phyloP scores from a whole-genome alignment of 37 sponge, comb jelly and placozoan genomes.

The Ephydatia muelleri region DNA sequence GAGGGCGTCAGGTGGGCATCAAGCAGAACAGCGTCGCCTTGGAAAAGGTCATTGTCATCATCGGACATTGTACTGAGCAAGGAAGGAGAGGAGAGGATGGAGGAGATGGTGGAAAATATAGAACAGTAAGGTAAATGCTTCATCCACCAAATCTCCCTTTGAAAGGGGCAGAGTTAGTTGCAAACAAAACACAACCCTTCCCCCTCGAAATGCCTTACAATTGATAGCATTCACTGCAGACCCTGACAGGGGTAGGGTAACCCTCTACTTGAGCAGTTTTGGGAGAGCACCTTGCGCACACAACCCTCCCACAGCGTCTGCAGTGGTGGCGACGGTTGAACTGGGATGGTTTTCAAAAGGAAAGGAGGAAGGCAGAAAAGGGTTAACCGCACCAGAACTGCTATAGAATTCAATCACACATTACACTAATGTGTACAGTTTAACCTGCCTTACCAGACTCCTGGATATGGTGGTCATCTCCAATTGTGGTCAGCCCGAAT shows the following conservation, averaged over 20 bases:
- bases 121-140: neutral
- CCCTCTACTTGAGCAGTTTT: conserved; percentile 42
- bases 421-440: neutral
- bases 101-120: neutral
- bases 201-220: neutral
- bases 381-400: neutral
- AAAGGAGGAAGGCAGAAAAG: neutral
- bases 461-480: neutral
- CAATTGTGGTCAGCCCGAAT: no score
- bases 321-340: conserved; percentile 92
- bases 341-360: conserved; percentile 25
- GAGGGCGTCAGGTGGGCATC: neutral
- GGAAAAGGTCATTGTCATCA: no score
- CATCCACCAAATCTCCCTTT: neutral
- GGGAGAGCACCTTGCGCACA: conserved; percentile 82
- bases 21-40: no score
- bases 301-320: conserved; percentile 89
- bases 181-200: no score
- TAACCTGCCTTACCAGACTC: neutral
- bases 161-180: conserved; percentile 17
- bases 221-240: conserved; percentile 58
- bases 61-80: neutral
- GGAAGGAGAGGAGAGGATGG: neutral
- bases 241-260: conserved; percentile 47
- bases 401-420: neutral